phyloP scores from a whole-genome alignment of 2,888 invertebrate species.

The Arrhopalites spinosus region DNA sequence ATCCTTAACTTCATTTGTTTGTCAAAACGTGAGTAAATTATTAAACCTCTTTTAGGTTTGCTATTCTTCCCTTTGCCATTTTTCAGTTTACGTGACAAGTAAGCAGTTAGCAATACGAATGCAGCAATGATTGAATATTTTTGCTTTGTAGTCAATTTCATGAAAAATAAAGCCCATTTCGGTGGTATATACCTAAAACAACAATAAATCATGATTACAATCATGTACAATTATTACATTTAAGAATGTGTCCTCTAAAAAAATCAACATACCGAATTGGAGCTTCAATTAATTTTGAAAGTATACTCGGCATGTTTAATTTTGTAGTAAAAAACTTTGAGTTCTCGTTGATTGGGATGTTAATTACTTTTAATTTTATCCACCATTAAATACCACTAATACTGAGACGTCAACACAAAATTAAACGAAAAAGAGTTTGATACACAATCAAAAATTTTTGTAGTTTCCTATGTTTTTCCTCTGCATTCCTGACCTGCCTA shows the following conservation, averaged over 20 bases:
- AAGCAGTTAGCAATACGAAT: conserved; percentile 35
- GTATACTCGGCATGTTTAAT: conserved; percentile 27
- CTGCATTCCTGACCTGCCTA: too few relatives aligned
- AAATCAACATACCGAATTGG: conserved; percentile 9
- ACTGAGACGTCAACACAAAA: too few relatives aligned
- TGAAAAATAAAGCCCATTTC: conserved; percentile 52
- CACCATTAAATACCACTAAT: too few relatives aligned
- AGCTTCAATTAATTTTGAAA: conserved; percentile 27
- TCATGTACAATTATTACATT: too few relatives aligned
- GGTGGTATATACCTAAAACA: conserved; percentile 40
- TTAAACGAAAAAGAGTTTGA: too few relatives aligned
- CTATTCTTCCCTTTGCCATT: not conserved
- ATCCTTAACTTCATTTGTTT: conserved; percentile 67
- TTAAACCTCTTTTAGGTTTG: conserved; percentile 29
- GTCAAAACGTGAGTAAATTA: conserved; percentile 59
- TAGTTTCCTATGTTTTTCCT: too few relatives aligned
- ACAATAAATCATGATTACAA: too few relatives aligned
- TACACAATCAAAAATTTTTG: too few relatives aligned
- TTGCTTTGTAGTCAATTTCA: conserved; percentile 46
- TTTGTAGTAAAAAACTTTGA: too few relatives aligned
- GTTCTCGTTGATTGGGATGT: too few relatives aligned
- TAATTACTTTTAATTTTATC: too few relatives aligned
- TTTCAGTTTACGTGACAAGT: conserved; percentile 10
- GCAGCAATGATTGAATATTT: conserved; percentile 46
- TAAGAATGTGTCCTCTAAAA: too few relatives aligned